Conservation (phyloP, 1,140 invertebrate species). For the Paralvinella palmiformis region DNA sequence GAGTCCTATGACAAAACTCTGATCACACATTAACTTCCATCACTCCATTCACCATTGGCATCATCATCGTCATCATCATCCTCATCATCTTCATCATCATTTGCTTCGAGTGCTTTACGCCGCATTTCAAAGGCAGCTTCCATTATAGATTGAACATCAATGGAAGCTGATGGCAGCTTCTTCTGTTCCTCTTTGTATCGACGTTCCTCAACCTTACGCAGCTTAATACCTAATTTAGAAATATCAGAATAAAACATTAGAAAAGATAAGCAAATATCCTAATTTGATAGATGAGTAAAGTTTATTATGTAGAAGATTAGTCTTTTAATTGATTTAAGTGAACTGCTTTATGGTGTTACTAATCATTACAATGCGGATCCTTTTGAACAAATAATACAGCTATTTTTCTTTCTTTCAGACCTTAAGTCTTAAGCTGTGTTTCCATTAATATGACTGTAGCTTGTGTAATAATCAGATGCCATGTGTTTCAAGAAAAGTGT, state of each 20-base stretch:
- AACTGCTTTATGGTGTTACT: too few species aligned
- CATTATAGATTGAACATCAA: constrained; percentile 92
- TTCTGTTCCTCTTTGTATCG: constrained; percentile 70
- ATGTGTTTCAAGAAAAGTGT: too few species aligned
- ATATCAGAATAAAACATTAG: not conserved
- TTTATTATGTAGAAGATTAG: too few species aligned
- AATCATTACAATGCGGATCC: too few species aligned
- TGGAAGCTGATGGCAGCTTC: constrained; percentile 61
- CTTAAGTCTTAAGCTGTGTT: too few species aligned
- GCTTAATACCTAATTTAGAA: constrained; percentile 69
- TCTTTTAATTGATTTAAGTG: too few species aligned
- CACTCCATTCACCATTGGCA: constrained; percentile 32
- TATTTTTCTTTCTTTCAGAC: too few species aligned
- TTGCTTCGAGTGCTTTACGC: constrained; percentile 88
- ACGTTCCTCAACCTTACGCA: constrained; percentile 86
- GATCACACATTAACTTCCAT: constrained; percentile 8
- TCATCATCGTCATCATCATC: constrained; percentile 57
- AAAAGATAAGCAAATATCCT: not conserved
- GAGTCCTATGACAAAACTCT: too few species aligned
- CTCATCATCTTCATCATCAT: constrained; percentile 81
- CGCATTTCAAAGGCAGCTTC: constrained; percentile 59
- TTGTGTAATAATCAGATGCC: too few species aligned
- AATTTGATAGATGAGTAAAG: too few species aligned
- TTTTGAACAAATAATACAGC: too few species aligned
- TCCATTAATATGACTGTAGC: too few species aligned